Evolutionary conservation across 2,888 invertebrate species (phyloP).

Genomic region (Aspidiotus rigidus): DNA sequence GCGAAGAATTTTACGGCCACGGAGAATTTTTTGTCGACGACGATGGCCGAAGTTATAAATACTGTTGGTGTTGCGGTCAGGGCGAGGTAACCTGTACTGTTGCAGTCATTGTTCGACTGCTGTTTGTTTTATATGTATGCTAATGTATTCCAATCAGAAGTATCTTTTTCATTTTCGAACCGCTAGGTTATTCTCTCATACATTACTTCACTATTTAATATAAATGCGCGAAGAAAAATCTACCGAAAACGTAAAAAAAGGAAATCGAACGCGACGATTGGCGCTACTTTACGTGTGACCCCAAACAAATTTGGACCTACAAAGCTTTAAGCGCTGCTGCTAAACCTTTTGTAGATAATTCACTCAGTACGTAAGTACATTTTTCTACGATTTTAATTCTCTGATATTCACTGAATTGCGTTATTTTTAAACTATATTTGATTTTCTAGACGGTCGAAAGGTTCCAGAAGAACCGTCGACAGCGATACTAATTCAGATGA

Average conservation of each 20-base stretch:
- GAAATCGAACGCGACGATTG: constrained; percentile 28
- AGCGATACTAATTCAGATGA: no score
- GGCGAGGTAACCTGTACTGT: constrained; percentile 46
- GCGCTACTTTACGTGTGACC: constrained; percentile 27
- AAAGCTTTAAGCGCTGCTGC: constrained; percentile 25
- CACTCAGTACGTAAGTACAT: background rate
- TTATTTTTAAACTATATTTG: no score
- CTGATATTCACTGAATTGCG: no score
- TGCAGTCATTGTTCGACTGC: constrained; percentile 46
- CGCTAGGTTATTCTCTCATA: background rate
- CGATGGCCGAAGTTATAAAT: constrained; percentile 47
- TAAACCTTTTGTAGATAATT: background rate
- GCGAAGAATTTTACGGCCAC: constrained; percentile 39
- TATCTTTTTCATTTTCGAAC: no score
- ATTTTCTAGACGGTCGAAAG: no score
- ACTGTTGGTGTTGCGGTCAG: constrained; percentile 49
- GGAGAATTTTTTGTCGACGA: constrained; percentile 42
- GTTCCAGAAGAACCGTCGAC: no score
- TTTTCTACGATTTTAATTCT: no score
- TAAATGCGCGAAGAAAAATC: constrained; percentile 27
- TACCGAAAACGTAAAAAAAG: constrained; percentile 6
- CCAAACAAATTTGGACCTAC: constrained; percentile 24
- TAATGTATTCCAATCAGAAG: background rate
- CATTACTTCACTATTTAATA: constrained; percentile 1
- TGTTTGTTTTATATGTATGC: constrained; percentile 43